These are phyloP conservation scores for Danio jaintianensis DNA, from an alignment of 2,797 vertebrate species.

Conservation along the genomic window DNA sequence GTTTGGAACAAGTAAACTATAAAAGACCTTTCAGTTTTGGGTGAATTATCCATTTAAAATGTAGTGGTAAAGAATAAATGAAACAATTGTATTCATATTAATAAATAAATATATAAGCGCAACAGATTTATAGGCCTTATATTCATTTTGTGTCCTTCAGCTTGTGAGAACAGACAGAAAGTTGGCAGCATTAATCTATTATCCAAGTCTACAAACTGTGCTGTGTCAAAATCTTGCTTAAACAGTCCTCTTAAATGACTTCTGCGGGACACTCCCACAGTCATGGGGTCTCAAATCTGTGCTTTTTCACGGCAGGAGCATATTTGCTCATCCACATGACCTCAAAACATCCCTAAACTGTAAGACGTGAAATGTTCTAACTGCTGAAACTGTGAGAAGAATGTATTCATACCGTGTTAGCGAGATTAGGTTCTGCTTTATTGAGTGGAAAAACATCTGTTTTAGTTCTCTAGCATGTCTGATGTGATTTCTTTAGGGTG, in stretches of 20 bases:
- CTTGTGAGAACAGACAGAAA: neutral
- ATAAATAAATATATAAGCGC: neutral
- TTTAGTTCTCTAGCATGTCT: slow-evolving; percentile 46
- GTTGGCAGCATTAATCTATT: neutral
- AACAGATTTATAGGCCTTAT: neutral
- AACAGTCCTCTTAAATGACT: neutral
- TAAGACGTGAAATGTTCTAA: slow-evolving; percentile 28
- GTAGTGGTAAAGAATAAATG: neutral
- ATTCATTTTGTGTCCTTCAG: neutral
- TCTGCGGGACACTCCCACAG: slow-evolving; percentile 16
- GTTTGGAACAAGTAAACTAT: too few species aligned
- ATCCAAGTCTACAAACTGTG: neutral
- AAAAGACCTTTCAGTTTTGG: too few species aligned
- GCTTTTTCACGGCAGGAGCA: slow-evolving; percentile 22
- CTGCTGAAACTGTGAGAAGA: slow-evolving; percentile 31
- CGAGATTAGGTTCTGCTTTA: slow-evolving; percentile 22
- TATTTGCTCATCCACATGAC: slow-evolving; percentile 7
- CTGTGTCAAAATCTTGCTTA: slow-evolving; percentile 8
- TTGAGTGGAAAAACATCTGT: slow-evolving; percentile 60
- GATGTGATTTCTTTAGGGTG: slow-evolving; percentile 49
- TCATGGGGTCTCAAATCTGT: slow-evolving; percentile 42
- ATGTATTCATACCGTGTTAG: slow-evolving; percentile 20
- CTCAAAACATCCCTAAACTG: slow-evolving; percentile 37
- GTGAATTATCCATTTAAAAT: neutral
- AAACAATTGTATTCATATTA: neutral